Base-by-base conservation (phyloP, 2,888 invertebrate genomes). In the Neuroscelio doddi region DNA sequence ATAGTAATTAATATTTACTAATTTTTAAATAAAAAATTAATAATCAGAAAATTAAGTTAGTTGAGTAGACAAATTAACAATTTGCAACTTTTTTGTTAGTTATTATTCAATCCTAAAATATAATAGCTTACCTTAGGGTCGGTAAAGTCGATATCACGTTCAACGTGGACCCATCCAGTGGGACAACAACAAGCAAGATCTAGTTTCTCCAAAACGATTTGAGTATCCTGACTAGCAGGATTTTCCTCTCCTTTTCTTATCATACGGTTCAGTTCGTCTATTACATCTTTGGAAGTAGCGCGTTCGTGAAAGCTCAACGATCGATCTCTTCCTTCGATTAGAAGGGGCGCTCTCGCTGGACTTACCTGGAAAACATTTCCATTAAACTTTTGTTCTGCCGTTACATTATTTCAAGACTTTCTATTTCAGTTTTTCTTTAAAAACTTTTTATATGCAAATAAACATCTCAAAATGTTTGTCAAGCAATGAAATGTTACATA, bases 91-190 rank as follows among this genome's bases (percentile, higher is more conserved):
- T 12, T 24, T 15, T 49, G 10, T n/a, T 7, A 5, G n/a, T n/a
- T n/a, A n/a, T n/a, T n/a, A n/a, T n/a, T n/a, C n/a, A n/a, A n/a
- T n/a, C 26, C 9, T 24, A 36, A 17, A 14, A 9, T n/a, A n/a
- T n/a, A n/a, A n/a, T 14, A 39, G 0, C 12, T 9, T 84, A 92
- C 93, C 89, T 92, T 92, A 8, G 92, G 92, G 85, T 93, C 92
- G 72, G 90, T 91, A 76, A 93, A 89, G 85, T 92, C 92, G 65
- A 92, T 90, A 76, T 92, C 91, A 66, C 89, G 88, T 77, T 93
- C 92, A 30, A 93, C 91, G 78, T 92, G 92, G 63, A 93, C 90
- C 93, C 93, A 93, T 30, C 92, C 92, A 0, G 93, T 92, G 16
- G 90, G 90, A 59, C 89, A 89, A 86, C 90, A 89, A 68, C 90